Base-by-base conservation (phyloP, 1,140 invertebrate species). In the Myzus persicae region DNA sequence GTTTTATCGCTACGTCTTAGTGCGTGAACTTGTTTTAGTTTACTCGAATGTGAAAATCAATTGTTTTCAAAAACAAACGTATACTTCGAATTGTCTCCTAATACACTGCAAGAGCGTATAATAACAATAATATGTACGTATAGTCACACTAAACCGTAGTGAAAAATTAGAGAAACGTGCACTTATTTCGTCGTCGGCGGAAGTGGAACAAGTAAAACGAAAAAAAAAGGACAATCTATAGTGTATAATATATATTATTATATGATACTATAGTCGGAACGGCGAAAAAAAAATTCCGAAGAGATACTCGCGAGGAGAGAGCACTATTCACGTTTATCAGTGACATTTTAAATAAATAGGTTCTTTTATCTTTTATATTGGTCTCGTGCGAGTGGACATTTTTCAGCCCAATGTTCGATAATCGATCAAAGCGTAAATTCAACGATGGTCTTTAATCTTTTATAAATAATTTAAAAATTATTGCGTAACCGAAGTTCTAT, bases 341-440 rank as follows among this genome's bases (percentile, higher is more conserved):
- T 46, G 84, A 87, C 84, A 44, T 87, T 87, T 87, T 18, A 87
- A 44, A 87, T 44, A 87, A 87, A 87, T 87, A 87, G 84, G 84
- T 87, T 87, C 84, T 44, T 87, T 87, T 87, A 87, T 87, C 84
- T 87, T 42, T 87, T 44, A 84, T 42, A 42, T 84, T 44, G 84
- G 82, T 40, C 84, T 87, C 40, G 26, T 87, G 42, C 84, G 42
- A 87, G 42, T 87, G 84, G 84, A 87, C 84, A 87, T 87, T 87
- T 87, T 87, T 87, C 84, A 87, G 84, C 84, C 42, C 42, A 44
- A 44, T 44, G 84, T 87, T 87, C 42, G 31, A 87, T 44, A 44
- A 87, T 87, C 84, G 84, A 87, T 87, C 84, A 87, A 46, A 3
- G 82, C 40, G 84, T 42, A 26, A 84, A 84, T 42, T 42, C 82